Base-by-base conservation (phyloP, 2,888 invertebrate species). In the Acrocyrtus sp. region DNA sequence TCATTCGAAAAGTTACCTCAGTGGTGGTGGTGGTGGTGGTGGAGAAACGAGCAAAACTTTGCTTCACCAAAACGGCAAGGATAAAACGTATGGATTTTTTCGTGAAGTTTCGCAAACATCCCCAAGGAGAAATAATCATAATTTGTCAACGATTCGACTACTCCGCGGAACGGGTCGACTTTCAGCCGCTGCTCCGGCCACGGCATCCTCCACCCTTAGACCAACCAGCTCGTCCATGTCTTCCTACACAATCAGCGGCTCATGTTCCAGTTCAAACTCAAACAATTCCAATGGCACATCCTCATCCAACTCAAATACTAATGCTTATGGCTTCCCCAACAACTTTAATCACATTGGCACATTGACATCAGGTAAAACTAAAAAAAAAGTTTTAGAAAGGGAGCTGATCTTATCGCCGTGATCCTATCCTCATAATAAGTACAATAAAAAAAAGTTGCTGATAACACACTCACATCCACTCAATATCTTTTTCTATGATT, bases 171-270 rank as follows among this genome's bases (percentile, higher is more conserved):
- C 34, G 15, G 34, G 21, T 51, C 17, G 26, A 3, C n/a, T 8
- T 47, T 45, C 60, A 3, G 34, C 34, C 19, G 26, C 60, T 27
- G 21, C 47, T 45, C 10, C n/a, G n/a, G n/a, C n/a, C n/a, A n/a
- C 19, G 6, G 17, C 65, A 6, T 41, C 51, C 4, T 21, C 47
- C 22, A 41, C 57, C 26, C 41, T 60, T 22, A 48, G 57, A 51
- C 58, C 57, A 53, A 53, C 63, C 15, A 48, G 26, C 56, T 57
- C 63, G 29, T 66, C 72, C 45, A 70, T 74, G 74, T 74, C 74
- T 60, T 74, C 69, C 74, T 70, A 74, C 61, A 69, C 70, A 24
- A 74, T 74, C 65, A 69, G 69, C 24, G 69, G 69, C 24, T 63
- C 60, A 15, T 65, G 70, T 70, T 74, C 69, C 48, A 70, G 69